Evolutionary conservation across 2,888 invertebrate species (phyloP).

Genomic region (Brenthis hecate): DNA sequence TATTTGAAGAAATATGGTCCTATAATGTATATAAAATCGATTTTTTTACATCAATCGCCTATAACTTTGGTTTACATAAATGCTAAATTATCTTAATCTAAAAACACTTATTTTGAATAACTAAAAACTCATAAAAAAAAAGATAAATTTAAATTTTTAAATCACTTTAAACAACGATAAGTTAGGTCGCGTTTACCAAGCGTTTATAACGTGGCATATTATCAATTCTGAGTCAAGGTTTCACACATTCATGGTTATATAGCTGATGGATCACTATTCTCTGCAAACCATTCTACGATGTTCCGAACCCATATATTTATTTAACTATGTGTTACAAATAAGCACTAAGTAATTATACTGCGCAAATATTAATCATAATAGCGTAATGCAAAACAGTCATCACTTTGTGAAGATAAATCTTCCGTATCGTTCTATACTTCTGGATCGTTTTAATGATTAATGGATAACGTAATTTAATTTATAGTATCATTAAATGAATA

Average conservation of each 20-base stretch:
- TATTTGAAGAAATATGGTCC: too few relatives aligned
- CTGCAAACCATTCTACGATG: conserved; percentile 7
- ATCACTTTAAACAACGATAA: not conserved
- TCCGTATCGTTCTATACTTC: conserved; percentile 1
- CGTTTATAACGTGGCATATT: conserved; percentile 8
- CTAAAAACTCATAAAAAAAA: not conserved
- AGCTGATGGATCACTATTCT: conserved; percentile 25
- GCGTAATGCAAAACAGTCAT: conserved; percentile 10
- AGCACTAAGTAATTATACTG: not conserved
- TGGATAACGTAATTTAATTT: conserved; percentile 22
- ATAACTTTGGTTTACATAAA: too few relatives aligned
- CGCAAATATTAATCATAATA: conserved; percentile 16
- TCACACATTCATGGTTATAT: conserved; percentile 21
- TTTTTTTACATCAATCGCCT: too few relatives aligned
- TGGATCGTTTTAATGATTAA: conserved; percentile 26
- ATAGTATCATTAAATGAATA: conserved; percentile 23
- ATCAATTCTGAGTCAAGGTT: conserved; percentile 25
- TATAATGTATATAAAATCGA: too few relatives aligned
- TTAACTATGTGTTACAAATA: conserved; percentile 7
- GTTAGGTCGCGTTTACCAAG: not conserved
- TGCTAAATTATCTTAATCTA: too few relatives aligned
- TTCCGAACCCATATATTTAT: conserved; percentile 1
- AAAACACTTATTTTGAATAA: too few relatives aligned
- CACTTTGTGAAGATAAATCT: conserved; percentile 5
- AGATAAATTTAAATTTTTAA: not conserved